A percentile compares a stretch with the other conserved stretches of the same genome.
phyloP scores from a whole-genome alignment of 2,797 vertebrate species.

The Pangasius sanitwongsei region DNA sequence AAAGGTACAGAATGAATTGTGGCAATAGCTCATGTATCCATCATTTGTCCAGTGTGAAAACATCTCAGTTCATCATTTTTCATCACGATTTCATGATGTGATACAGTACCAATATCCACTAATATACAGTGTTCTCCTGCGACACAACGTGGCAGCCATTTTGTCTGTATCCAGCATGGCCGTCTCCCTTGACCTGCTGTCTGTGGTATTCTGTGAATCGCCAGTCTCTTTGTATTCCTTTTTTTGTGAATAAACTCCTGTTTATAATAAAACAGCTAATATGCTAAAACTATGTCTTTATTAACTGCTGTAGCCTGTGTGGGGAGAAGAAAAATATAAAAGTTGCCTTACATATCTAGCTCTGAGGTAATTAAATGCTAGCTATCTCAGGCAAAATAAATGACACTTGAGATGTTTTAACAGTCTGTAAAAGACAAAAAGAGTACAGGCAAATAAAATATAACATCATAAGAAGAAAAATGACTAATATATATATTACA shows the following conservation, averaged over 20 bases:
- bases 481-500: not conserved
- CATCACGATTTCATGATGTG: constrained; percentile 61
- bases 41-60: constrained; percentile 44
- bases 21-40: constrained; percentile 17
- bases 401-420: not conserved
- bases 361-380: constrained; percentile 10
- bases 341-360: constrained; percentile 7
- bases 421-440: not conserved
- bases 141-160: constrained; percentile 47
- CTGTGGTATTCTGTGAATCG: constrained; percentile 59
- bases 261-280: constrained; percentile 18
- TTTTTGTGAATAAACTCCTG: constrained; percentile 45
- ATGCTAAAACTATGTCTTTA: constrained; percentile 22
- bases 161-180: constrained; percentile 68
- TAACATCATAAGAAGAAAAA: not conserved
- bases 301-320: not conserved
- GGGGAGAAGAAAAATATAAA: not conserved
- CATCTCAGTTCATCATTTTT: constrained; percentile 47
- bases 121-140: constrained; percentile 45
- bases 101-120: constrained; percentile 27
- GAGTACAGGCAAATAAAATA: not conserved
- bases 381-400: not conserved
- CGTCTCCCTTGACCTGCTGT: constrained; percentile 56
- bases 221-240: constrained; percentile 45
- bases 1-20: not conserved